Base-by-base conservation (phyloP, 1,140 invertebrate species). In the Tetragonula clypearis region DNA sequence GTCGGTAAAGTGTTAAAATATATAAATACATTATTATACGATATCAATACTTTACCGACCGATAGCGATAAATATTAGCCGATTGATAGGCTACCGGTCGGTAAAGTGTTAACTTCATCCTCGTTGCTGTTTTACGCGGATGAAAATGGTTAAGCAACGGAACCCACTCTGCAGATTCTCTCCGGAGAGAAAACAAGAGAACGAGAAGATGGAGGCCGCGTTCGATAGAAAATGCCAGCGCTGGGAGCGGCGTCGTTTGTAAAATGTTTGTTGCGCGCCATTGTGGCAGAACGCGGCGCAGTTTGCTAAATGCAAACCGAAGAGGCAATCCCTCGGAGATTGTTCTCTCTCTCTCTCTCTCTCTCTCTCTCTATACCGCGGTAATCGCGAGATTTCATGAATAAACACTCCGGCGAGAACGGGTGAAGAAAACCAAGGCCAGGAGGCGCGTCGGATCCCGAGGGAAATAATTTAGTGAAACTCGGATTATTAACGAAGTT, bases 171-270 rank as follows among this genome's bases (percentile, higher is more conserved):
- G 35, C 35, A 35, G 66, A 71, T 71, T 19, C 35, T 68, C 35
- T 35, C 30, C 30, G 35, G 55, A 30, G 65, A 60, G 53, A 56
- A 41, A 35, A 8, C 26, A 30, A 21, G n/a, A 17, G 76, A 66
- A n/a, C 41, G 49, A 6, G 19, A 35, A 35, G 35, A 4, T 3
- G 1, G 49, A 23, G n/a, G 53, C 35, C 2, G 58, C 49, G 53
- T 26, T 66, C 21, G n/a, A 76, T 35, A 21, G 72, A 80, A 87
- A 87, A 84, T 66, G 75, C 60, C 69, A 66, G 62, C 41, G 55
- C n/a, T 79, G 87, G 75, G 87, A 76, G 86, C 65, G 86, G 82
- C 86, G 56, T 66, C 75, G n/a, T 66, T 26, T 26, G 76, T 26
- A 58, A 49, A 62, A 30, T 76, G 78, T 73, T 76, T 56, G 72